A percentile compares a stretch with the other conserved stretches of the same genome.
phyloP scores from a whole-genome alignment of 2,797 vertebrate genomes.

The Trachurus trachurus region DNA sequence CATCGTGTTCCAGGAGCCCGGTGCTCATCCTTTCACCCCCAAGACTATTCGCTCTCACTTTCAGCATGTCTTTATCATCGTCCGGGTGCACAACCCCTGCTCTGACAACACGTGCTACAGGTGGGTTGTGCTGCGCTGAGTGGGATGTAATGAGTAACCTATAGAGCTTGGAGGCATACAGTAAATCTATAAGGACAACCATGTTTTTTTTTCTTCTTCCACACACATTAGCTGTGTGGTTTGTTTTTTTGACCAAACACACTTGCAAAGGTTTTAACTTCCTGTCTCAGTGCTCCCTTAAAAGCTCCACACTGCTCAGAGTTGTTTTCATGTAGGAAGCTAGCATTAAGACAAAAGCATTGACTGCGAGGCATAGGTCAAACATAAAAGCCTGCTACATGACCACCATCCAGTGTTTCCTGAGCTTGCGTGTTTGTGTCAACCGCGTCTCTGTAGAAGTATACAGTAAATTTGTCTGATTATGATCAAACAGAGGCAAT shows the following conservation, averaged over 20 bases:
- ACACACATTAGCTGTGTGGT: neutral
- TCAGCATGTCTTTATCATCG: slow-evolving; percentile 97
- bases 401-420: slow-evolving; percentile 12
- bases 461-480: slow-evolving; percentile 61
- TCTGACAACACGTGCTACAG: slow-evolving; percentile 96
- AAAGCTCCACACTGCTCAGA: slow-evolving; percentile 46
- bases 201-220: neutral
- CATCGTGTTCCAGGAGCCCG: slow-evolving; percentile 98
- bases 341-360: slow-evolving; percentile 73
- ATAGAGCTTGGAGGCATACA: neutral
- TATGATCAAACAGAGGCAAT: slow-evolving; percentile 44
- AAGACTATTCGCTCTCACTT: slow-evolving; percentile 97
- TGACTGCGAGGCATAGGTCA: slow-evolving; percentile 69
- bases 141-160: neutral
- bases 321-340: slow-evolving; percentile 51
- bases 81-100: slow-evolving; percentile 93
- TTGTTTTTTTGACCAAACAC: slow-evolving; percentile 17
- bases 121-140: slow-evolving; percentile 78
- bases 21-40: slow-evolving; percentile 95
- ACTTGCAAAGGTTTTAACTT: slow-evolving; percentile 25
- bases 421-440: neutral
- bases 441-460: slow-evolving; percentile 14
- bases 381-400: slow-evolving; percentile 65
- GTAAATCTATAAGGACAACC: neutral
- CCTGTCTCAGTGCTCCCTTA: slow-evolving; percentile 13